Conservation (phyloP, 64 coral and sea anemone genomes). For the Stylophora pistillata region DNA sequence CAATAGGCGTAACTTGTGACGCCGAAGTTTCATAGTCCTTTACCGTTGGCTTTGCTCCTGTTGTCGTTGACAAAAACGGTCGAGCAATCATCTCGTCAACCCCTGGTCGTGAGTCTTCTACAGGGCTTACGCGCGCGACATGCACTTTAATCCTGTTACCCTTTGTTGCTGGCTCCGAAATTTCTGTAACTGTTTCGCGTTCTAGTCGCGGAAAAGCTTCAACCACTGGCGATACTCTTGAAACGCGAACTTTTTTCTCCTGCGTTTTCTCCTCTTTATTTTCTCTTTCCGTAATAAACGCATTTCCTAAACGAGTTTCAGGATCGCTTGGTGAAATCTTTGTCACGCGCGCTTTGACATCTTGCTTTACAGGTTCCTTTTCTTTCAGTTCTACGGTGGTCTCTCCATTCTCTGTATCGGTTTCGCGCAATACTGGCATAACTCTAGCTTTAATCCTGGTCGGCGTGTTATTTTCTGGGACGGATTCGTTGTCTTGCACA, state of each 20-base stretch:
- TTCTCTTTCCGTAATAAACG: neutral
- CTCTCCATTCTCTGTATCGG: neutral
- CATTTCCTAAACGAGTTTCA: neutral
- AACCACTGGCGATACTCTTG: conserved; percentile 15
- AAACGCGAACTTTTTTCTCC: conserved; percentile 11
- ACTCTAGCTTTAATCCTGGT: neutral
- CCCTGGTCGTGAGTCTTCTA: neutral
- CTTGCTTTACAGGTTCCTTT: neutral
- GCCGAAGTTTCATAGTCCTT: neutral
- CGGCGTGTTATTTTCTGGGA: neutral
- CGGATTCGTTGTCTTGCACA: neutral
- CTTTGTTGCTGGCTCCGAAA: neutral
- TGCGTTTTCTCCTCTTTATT: neutral
- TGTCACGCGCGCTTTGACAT: conserved; percentile 1
- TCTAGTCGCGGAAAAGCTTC: neutral
- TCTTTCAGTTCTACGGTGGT: neutral
- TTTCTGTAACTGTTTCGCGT: neutral
- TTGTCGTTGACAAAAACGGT: neutral
- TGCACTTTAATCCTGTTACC: conserved; percentile 12
- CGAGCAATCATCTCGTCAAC: neutral
- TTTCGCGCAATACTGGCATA: neutral
- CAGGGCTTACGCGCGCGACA: neutral
- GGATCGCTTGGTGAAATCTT: neutral
- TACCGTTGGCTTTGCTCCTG: neutral
- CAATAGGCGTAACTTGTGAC: neutral